Conservation (phyloP, 2,888 invertebrate genomes). For the Leucoptera coffeella region DNA sequence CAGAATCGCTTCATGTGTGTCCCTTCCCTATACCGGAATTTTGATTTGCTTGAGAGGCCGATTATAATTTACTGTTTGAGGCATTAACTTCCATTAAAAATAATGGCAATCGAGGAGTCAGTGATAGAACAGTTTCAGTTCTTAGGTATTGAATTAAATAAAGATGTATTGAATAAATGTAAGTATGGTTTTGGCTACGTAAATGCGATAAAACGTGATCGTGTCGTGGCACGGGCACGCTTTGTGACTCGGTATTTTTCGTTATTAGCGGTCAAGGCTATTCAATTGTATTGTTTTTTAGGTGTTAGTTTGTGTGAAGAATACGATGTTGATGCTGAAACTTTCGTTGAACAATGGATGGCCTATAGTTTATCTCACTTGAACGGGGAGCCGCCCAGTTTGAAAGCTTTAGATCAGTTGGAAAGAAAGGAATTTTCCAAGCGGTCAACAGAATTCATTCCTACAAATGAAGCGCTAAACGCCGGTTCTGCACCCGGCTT, state of each 20-base stretch:
- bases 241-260: too few species aligned
- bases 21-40: too few species aligned
- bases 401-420: slow-evolving; percentile 54
- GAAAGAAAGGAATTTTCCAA: slow-evolving; percentile 61
- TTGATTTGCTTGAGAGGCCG: too few species aligned
- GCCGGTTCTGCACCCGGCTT: background rate
- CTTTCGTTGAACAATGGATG: slow-evolving; percentile 73
- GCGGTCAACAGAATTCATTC: slow-evolving; percentile 19
- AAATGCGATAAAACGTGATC: too few species aligned
- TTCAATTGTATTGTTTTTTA: too few species aligned
- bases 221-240: too few species aligned
- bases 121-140: slow-evolving; percentile 58
- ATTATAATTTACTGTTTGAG: too few species aligned
- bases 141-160: slow-evolving; percentile 51
- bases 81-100: too few species aligned
- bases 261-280: too few species aligned
- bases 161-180: slow-evolving; percentile 53
- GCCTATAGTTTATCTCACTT: slow-evolving; percentile 65
- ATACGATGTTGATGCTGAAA: slow-evolving; percentile 59
- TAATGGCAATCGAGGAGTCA: slow-evolving; percentile 51
- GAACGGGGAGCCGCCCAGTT: slow-evolving; percentile 54
- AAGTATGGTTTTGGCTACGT: slow-evolving; percentile 15
- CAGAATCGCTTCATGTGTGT: too few species aligned
- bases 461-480: too few species aligned
- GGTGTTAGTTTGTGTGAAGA: slow-evolving; percentile 61